Evolutionary conservation across 1,140 invertebrate species (phyloP).

Genomic region (Yoshiicerus persimilis): DNA sequence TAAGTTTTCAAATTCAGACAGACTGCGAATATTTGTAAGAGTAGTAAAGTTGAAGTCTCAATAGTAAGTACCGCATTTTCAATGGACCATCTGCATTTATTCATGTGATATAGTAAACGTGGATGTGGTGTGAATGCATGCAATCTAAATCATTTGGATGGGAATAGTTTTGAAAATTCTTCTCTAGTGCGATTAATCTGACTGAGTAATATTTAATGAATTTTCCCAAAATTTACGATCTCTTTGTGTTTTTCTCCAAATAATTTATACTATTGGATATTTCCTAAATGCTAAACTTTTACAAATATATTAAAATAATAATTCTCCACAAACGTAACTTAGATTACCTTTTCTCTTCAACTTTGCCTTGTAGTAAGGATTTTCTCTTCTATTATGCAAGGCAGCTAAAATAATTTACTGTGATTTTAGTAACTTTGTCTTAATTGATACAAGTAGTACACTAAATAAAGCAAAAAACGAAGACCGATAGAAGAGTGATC

Average conservation of each 20-base stretch:
- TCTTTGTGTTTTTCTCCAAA: neutral
- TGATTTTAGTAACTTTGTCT: too few relatives aligned
- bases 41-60: neutral
- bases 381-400: too few relatives aligned
- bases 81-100: neutral
- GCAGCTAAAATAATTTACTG: too few relatives aligned
- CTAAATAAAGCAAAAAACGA: too few relatives aligned
- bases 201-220: slow-evolving; percentile 2
- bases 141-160: slow-evolving; percentile 6
- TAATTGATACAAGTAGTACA: too few relatives aligned
- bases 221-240: neutral
- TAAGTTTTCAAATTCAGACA: neutral
- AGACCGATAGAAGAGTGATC: too few relatives aligned
- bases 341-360: neutral
- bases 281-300: neutral
- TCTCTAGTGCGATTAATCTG: neutral
- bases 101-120: neutral
- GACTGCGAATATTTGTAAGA: neutral
- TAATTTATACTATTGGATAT: neutral
- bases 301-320: neutral
- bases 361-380: neutral
- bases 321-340: neutral
- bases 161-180: slow-evolving; percentile 4
- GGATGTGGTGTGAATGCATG: neutral
- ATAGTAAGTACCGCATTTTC: neutral